Base-by-base conservation (phyloP, 2,888 invertebrate species). In the Falcaria lacertinaria region DNA sequence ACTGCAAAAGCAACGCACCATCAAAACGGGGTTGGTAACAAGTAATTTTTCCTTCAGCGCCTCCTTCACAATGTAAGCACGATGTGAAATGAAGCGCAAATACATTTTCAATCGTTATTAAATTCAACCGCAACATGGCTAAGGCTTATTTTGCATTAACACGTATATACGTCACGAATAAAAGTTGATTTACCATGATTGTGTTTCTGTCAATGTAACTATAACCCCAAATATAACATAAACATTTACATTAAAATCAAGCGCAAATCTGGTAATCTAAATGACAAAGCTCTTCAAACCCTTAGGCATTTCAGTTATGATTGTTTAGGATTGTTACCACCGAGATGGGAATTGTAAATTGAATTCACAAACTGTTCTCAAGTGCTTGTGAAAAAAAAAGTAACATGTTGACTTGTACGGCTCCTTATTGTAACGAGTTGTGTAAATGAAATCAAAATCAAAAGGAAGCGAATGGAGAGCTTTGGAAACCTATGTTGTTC, bases 171-270 rank as follows among this genome's bases (percentile, higher is more conserved):
- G n/a, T n/a, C n/a, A n/a, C n/a, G n/a, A n/a, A n/a, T n/a, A n/a
- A n/a, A n/a, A n/a, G n/a, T n/a, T n/a, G 22, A 22, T 22, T 5
- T 22, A 5, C 22, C 5, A 19, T 19, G n/a, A 2, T 22, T 22
- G 5, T 2, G 3, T 7, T 22, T 7, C 22, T 22, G 7, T 1
- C 7, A 22, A 22, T 6, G 7, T 22, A 2, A 22, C 7, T 22
- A 22, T 22, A 3, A 22, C 6, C 7, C 15, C 34, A 34, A 25
- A 45, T 32, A 38, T 39, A 25, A 36, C 22, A 38, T 16, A 43
- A 36, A 35, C 32, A 32, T 35, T 25, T 6, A 13, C 33, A 34
- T 13, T 36, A 25, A 11, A 39, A 34, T 17, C 19, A 34, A 19
- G 34, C n/a, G n/a, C n/a, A 43, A 35, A 35, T 13, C n/a, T n/a